Base-by-base conservation (phyloP, 2,113 vertebrate species). In the Centropus unirufus region DNA sequence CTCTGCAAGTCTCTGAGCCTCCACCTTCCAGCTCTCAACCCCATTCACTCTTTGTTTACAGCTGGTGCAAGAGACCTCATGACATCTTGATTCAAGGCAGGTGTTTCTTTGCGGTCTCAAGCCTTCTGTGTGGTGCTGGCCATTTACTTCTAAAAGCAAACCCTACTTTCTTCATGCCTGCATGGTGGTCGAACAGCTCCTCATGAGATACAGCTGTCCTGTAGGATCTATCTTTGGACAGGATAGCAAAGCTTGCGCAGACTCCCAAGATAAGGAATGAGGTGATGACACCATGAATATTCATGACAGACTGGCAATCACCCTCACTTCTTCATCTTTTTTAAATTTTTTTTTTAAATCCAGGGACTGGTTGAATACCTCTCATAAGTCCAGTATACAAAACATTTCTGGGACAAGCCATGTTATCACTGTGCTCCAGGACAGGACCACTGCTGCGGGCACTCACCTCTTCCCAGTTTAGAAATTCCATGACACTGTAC, bases 31-130 rank as follows among this genome's bases (percentile, higher is more conserved):
- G 49, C 26, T 64, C 15, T 77, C 22, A 74, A 42, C 11, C 22
- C 46, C 0, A 0, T 10, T 36, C 4, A 1, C 17, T 55, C 52
- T 49, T n/a, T 40, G 19, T 74, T 40, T 40, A 23, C 70, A 73
- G 46, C 22, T 55, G 69, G 10, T 42, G 46, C 62, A 80, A 73
- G 49, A 73, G 34, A 72, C 16, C 63, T 59, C 63, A 9, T 55
- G 26, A 14, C 5, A 26, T 52, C 44, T 59, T 72, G 59, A 55
- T 61, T 68, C 47, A 51, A 8, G 39, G 34, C 63, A 63, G 47
- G 3, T 49, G 16, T 52, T 54, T 7, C 34, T 68, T n/a, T 30
- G n/a, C 9, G 2, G 46, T 42, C 12, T 73, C 47, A 47, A 69
- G 24, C 32, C n/a, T 83, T 75, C 62, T 89, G 36, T 12, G 4